Evolutionary conservation across 2,113 vertebrate genomes (phyloP).

Genomic region (Bufo bufo): DNA sequence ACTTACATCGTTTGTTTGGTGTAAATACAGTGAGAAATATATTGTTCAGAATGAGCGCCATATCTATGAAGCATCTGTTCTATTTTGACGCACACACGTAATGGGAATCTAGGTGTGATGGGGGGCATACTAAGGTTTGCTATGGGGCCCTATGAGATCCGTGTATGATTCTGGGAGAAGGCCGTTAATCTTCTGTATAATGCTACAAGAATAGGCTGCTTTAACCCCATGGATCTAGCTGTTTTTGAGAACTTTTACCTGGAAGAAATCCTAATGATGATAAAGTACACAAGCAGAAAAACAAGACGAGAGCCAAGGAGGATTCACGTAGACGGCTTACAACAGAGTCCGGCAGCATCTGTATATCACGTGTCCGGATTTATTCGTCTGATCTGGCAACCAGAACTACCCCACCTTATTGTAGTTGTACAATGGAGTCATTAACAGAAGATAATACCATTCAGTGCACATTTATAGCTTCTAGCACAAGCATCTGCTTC

Average conservation of each 20-base stretch:
- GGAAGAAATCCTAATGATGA: not conserved
- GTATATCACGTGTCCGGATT: not conserved
- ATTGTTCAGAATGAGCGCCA: no score
- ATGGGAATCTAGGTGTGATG: no score
- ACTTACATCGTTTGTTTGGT: no score
- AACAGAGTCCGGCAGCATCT: not conserved
- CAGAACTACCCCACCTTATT: constrained; percentile 6
- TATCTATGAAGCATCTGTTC: no score
- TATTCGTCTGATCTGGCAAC: not conserved
- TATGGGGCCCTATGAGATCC: no score
- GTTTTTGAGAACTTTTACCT: not conserved
- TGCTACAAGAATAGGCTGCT: no score
- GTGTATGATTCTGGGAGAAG: not conserved
- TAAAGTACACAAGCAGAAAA: not conserved
- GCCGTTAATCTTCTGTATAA: not conserved
- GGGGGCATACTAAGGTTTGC: no score
- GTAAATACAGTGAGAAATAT: no score
- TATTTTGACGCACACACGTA: no score
- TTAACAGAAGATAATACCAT: not conserved
- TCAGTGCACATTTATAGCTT: not conserved
- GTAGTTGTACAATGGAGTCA: not conserved
- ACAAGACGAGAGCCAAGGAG: not conserved
- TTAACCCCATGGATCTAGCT: no score
- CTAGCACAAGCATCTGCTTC: not conserved
- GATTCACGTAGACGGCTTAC: no score